These are phyloP conservation scores for Tauraco hartlaubi DNA, from an alignment of 2,797 vertebrate genomes.

Conservation along the genomic window DNA sequence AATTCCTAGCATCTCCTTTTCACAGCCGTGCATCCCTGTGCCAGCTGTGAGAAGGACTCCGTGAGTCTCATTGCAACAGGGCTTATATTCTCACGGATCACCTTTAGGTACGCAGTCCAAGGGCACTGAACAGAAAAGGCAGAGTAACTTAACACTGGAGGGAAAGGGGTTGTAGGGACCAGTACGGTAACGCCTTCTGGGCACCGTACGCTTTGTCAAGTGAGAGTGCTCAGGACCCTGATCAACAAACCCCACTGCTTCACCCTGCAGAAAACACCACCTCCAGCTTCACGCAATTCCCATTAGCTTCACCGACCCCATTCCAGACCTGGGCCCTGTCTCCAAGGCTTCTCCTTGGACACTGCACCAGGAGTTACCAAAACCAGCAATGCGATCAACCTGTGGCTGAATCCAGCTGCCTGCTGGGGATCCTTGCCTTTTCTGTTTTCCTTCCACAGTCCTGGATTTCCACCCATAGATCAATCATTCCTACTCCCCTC, in stretches of 20 bases:
- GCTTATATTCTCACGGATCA: not conserved
- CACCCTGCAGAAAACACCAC: not conserved
- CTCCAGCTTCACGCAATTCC: not conserved
- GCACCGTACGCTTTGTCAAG: not conserved
- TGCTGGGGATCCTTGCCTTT: not conserved
- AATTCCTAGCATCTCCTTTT: not conserved
- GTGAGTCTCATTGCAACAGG: not conserved
- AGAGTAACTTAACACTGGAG: not conserved
- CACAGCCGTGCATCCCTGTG: not conserved
- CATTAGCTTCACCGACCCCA: accelerated
- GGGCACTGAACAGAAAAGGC: not conserved
- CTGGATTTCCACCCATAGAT: not conserved
- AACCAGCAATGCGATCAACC: accelerated
- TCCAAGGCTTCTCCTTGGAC: not conserved
- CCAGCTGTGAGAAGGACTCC: not conserved
- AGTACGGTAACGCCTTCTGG: not conserved
- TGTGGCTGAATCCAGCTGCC: not conserved
- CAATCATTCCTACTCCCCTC: not conserved
- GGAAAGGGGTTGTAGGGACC: not conserved
- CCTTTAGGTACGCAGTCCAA: not conserved
- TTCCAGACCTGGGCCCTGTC: not conserved
- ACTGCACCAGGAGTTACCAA: not conserved
- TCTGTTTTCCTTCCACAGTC: not conserved
- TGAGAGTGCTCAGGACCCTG: not conserved
- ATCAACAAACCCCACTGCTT: not conserved